A percentile compares a stretch with the other conserved stretches of the same genome.
These are phyloP conservation scores for Heliconius cydno DNA, from an alignment of 2,888 invertebrate genomes.

Conservation along the genomic window DNA sequence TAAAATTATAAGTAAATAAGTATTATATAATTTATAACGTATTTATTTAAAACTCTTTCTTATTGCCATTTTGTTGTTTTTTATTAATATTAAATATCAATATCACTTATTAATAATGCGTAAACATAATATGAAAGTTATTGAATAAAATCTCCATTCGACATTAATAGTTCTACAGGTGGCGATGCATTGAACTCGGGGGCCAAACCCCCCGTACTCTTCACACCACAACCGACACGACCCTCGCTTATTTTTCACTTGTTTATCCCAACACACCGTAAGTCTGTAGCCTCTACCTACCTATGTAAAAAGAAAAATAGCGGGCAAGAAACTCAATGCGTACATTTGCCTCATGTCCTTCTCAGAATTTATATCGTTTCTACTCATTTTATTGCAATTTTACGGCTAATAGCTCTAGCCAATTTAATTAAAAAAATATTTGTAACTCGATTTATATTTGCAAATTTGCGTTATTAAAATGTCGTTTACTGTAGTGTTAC, in stretches of 20 bases:
- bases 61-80: background rate
- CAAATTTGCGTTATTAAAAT: background rate
- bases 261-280: conserved; percentile 54
- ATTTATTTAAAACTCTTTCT: background rate
- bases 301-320: conserved; percentile 53
- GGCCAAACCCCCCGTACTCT: conserved; percentile 60
- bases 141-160: background rate
- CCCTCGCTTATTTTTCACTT: conserved; percentile 59
- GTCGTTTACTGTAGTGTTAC: background rate
- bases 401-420: background rate
- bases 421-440: background rate
- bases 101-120: background rate
- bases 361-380: conserved; percentile 55
- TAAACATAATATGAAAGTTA: background rate
- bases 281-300: conserved; percentile 43
- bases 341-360: conserved; percentile 65
- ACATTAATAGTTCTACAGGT: conserved; percentile 56
- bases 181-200: conserved; percentile 71
- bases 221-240: conserved; percentile 46
- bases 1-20: background rate
- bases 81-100: background rate
- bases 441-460: background rate
- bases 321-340: conserved; percentile 64
- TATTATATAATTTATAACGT: background rate
- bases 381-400: conserved; percentile 38